These are phyloP conservation scores for Laterallus jamaicensis DNA, from an alignment of 2,113 vertebrate species.

Conservation along the genomic window DNA sequence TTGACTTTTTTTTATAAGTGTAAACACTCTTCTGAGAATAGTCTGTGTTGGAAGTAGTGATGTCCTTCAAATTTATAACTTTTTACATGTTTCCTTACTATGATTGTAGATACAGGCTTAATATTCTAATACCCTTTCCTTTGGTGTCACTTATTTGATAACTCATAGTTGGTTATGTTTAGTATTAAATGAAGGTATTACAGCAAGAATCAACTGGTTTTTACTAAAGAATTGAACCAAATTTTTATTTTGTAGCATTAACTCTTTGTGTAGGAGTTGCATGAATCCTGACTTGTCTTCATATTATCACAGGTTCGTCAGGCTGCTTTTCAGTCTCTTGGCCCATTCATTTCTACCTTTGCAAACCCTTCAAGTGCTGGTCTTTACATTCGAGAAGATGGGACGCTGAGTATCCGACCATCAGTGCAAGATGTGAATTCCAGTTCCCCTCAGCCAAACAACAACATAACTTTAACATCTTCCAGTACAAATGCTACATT, in stretches of 20 bases:
- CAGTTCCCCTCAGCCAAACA: background rate
- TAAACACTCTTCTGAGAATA: background rate
- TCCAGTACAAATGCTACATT: background rate
- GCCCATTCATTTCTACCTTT: conserved; percentile 91
- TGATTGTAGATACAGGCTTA: background rate
- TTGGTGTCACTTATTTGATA: background rate
- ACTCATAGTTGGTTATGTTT: background rate
- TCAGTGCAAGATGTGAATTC: background rate
- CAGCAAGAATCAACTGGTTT: background rate
- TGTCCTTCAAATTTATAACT: background rate
- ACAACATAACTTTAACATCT: background rate
- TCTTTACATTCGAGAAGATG: conserved; percentile 83
- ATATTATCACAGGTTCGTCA: conserved; percentile 80
- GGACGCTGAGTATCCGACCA: conserved; percentile 69
- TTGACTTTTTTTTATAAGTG: rapidly evolving
- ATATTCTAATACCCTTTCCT: background rate
- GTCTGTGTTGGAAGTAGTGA: background rate
- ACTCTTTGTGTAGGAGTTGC: background rate
- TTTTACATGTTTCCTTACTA: background rate
- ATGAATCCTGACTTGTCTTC: background rate
- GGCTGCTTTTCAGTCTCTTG: conserved; percentile 90
- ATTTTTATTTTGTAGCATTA: background rate
- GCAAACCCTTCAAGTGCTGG: conserved; percentile 87
- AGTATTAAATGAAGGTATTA: background rate
- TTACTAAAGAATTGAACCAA: background rate